A percentile compares a stretch with the other conserved stretches of the same genome.
Evolutionary conservation across 1,140 invertebrate species (phyloP).

Genomic region (Rhopalosiphum padi): DNA sequence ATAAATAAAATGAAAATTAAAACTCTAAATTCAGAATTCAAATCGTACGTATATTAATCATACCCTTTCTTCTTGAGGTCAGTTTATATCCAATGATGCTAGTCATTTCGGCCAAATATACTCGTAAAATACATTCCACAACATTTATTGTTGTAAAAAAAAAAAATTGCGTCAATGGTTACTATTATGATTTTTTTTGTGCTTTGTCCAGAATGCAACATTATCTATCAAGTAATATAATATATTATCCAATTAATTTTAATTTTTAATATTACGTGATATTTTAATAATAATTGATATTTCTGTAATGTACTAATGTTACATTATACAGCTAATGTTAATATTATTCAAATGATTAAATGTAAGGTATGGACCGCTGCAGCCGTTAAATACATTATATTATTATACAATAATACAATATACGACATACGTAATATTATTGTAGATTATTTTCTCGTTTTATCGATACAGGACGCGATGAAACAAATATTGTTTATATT

Average conservation of each 20-base stretch:
- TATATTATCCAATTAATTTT: not conserved
- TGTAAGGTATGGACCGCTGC: not conserved
- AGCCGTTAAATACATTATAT: not conserved
- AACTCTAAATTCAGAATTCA: not conserved
- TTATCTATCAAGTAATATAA: too few relatives aligned
- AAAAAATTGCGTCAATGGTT: not conserved
- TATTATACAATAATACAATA: too few relatives aligned
- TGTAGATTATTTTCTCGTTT: not conserved
- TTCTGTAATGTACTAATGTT: not conserved
- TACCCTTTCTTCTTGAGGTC: not conserved
- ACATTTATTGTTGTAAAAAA: not conserved
- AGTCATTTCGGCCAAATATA: not conserved
- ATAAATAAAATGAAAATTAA: not conserved
- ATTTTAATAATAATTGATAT: not conserved
- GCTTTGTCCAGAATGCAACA: not conserved
- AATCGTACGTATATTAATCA: not conserved
- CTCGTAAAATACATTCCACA: not conserved
- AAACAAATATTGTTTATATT: not conserved
- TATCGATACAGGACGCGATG: not conserved
- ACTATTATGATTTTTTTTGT: not conserved
- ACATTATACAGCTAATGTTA: not conserved
- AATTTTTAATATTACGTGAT: not conserved
- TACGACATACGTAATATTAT: not conserved
- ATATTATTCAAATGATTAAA: not conserved
- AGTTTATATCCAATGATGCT: not conserved